Base-by-base conservation (phyloP, 2,797 vertebrate genomes). In the Argyrosomus regius region DNA sequence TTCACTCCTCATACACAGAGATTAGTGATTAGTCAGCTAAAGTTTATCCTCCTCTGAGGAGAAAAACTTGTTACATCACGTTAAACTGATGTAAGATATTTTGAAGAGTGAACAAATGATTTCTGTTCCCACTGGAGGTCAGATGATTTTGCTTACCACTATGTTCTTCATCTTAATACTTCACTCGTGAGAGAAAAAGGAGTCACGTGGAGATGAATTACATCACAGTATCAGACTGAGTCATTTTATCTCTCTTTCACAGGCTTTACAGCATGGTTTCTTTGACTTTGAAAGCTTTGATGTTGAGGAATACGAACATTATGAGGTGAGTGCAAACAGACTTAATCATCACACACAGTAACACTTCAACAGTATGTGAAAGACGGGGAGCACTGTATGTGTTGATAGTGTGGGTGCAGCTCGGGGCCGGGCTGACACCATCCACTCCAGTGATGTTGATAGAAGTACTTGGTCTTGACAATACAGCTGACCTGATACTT, bases 251-350 rank as follows among this genome's bases (percentile, higher is more conserved):
- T 59, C 22, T 56, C n/a, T 39, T 24, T 83, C 92, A 71, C 85
- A 98, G 97, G 97, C 97, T 6, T 90, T 96, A 77, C 96, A 97
- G 75, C 95, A 97, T 66, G 96, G 96, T 60, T 97, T 98, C 92
- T 95, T 98, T 91, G 95, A 98, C 94, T 98, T 98, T 90, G 97
- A 97, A 86, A 95, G 91, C 50, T 98, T 98, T 91, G 94, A 96
- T 85, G 96, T 96, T 87, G 97, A 97, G 80, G 97, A 98, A 88
- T 98, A 98, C 84, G 97, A 98, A 83, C 96, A 98, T 93, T 98
- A 98, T 72, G 97, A 98, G 97, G 97, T 97, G 92, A 94, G 53
- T 24, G 6, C 28, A 46, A 35, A 28, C 17, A 18, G 14, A 50
- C 35, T 28, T 20, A 8, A 8, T 53, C 71, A 31, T 39, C 26